These are phyloP conservation scores for Hippocampus mohnikei DNA, from an alignment of 2,113 vertebrate genomes.

Conservation along the genomic window DNA sequence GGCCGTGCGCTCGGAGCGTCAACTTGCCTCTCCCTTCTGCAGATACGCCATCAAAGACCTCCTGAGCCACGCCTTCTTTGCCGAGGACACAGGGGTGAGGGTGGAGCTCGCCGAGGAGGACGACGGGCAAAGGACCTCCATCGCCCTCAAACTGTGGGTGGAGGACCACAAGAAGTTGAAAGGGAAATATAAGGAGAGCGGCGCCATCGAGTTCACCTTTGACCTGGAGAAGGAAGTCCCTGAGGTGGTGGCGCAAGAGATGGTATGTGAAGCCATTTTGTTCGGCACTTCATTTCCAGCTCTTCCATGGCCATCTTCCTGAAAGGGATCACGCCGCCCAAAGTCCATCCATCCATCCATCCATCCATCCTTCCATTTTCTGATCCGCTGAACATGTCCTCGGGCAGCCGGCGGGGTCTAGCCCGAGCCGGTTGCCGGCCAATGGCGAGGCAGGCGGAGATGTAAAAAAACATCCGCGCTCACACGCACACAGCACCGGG, in stretches of 20 bases:
- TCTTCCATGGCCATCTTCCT: background rate
- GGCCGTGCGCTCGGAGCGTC: conserved; percentile 1
- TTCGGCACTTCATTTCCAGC: background rate
- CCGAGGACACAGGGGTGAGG: conserved; percentile 92
- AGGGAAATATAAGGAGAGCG: conserved; percentile 93
- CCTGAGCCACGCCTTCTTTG: conserved; percentile 92
- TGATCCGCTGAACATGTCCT: too few relatives aligned
- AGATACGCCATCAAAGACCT: conserved; percentile 94
- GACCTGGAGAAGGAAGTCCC: conserved; percentile 91
- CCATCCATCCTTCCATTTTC: too few relatives aligned
- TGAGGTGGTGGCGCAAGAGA: conserved; percentile 92
- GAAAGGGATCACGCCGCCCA: background rate
- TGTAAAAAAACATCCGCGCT: too few relatives aligned
- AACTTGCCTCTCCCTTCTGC: conserved; percentile 18
- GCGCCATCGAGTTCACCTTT: conserved; percentile 93
- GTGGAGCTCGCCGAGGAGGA: conserved; percentile 95
- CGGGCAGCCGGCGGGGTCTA: too few relatives aligned
- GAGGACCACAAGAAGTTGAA: conserved; percentile 96
- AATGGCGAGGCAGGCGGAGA: too few relatives aligned
- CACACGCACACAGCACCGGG: too few relatives aligned
- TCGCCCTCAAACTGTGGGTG: conserved; percentile 92
- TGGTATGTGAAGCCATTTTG: conserved; percentile 72
- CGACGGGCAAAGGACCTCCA: conserved; percentile 87
- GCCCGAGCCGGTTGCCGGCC: too few relatives aligned
- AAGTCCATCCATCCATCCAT: too few relatives aligned